Conservation (phyloP, 2,888 invertebrate genomes). For the Spicauda simplicius region DNA sequence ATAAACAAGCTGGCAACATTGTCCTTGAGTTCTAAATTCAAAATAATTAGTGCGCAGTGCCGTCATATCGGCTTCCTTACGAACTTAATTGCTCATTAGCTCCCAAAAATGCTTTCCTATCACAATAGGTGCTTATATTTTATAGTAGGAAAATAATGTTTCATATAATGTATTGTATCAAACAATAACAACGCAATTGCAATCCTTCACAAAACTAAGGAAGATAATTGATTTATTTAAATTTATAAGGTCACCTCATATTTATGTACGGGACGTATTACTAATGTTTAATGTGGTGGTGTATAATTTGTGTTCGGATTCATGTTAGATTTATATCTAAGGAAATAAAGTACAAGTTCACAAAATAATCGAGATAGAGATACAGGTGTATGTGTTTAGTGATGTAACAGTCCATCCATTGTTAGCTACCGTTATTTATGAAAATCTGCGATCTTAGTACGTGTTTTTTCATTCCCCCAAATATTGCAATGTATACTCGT, state of each 20-base stretch:
- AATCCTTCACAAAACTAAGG: constrained; percentile 19
- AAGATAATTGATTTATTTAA: constrained; percentile 28
- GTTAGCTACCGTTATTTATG: too few relatives aligned
- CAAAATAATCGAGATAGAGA: too few relatives aligned
- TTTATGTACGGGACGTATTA: constrained; percentile 12
- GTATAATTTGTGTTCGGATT: not conserved
- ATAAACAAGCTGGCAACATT: not conserved
- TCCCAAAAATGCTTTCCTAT: constrained; percentile 22
- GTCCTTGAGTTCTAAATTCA: constrained; percentile 23
- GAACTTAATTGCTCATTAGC: constrained; percentile 44
- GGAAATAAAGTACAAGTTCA: not conserved
- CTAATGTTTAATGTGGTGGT: not conserved
- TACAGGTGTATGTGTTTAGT: too few relatives aligned
- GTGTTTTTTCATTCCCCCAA: too few relatives aligned
- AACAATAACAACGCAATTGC: constrained; percentile 17
- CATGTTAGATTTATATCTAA: not conserved
- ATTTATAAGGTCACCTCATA: constrained; percentile 30
- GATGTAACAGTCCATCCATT: too few relatives aligned
- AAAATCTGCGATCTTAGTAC: too few relatives aligned
- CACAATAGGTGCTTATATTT: constrained; percentile 48
- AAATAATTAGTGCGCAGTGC: constrained; percentile 23
- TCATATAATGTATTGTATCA: constrained; percentile 27
- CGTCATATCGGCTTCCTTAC: constrained; percentile 41
- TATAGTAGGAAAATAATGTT: constrained; percentile 28
- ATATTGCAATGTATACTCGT: too few relatives aligned